Base-by-base conservation (phyloP, 1,140 invertebrate species). In the Coboldia fuscipes region DNA sequence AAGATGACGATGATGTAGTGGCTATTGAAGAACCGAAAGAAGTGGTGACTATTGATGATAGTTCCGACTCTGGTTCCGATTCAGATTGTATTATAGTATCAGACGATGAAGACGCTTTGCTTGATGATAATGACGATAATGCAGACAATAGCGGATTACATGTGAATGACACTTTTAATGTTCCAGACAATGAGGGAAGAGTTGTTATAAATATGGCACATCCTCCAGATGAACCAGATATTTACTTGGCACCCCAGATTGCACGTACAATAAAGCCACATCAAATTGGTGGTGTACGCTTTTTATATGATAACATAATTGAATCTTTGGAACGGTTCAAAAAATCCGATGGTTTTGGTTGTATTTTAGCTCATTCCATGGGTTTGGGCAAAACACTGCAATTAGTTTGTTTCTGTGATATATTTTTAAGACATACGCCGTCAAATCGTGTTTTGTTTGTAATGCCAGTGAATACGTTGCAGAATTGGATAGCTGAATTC, bases 301-400 rank as follows among this genome's bases (percentile, higher is more conserved):
- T 97, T 58, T 56, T 97, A 14, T 97, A 85, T 58, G 92, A 97
- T 54, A 97, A 96, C 50, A 76, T 97, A 18, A 80, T 97, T 38
- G 90, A 97, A 57, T 92, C 83, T 20, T 66, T 84, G 20, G 74
- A 80, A 30, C 65, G 83, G 38, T 93, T 75, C 48, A 79, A 82
- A 30, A 84, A 70, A n/a, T 88, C 83, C 2, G 71, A 72, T 34
- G 90, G 92, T 12, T 93, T 96, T 58, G 94, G 94, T 14, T 97
- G 93, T 51, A 97, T 98, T 43, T 61, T 99, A 16, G 93, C 94
- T 5, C 94, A 98, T 61, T 94, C 89, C 15, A 98, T 99, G 94
- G 94, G 94, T 2, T 62, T 98, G 13, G 94, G 94, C n/a, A 99
- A 99, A 63, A 98, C 94, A 0, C 64, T 98, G 27, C 93, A 96